Conservation (phyloP, 2,888 invertebrate genomes). For the Eucriotettix oculatus region DNA sequence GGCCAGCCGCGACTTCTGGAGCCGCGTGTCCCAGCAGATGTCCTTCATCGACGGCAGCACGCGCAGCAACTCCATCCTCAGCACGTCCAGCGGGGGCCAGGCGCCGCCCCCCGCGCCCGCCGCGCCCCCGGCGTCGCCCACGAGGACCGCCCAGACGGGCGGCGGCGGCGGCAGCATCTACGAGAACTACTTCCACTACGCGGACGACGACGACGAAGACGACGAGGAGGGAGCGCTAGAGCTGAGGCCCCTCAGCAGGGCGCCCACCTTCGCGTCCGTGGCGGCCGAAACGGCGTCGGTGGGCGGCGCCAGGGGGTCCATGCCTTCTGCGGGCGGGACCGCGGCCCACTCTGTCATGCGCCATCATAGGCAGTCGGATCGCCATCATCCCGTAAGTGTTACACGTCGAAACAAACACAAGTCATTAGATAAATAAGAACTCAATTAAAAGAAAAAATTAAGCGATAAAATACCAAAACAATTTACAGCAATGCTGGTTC, state of each 20-base stretch:
- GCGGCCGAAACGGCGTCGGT: background rate
- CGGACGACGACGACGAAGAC: constrained; percentile 1
- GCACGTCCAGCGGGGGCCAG: background rate
- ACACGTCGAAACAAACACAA: too few species aligned
- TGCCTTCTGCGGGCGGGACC: background rate
- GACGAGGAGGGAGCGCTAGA: background rate
- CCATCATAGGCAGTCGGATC: too few species aligned
- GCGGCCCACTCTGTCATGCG: background rate
- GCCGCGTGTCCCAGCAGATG: constrained; percentile 18
- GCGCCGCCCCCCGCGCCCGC: background rate
- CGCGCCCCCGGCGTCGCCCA: background rate
- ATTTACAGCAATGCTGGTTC: too few species aligned
- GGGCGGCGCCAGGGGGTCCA: background rate
- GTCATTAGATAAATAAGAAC: too few species aligned
- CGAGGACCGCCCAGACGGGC: background rate
- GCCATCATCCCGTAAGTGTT: too few species aligned
- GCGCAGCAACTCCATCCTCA: constrained; percentile 5
- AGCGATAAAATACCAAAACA: too few species aligned
- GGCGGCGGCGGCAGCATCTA: background rate
- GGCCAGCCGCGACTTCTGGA: constrained; percentile 18
- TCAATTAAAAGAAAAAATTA: too few species aligned
- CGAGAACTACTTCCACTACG: constrained; percentile 1
- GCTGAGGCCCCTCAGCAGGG: background rate
- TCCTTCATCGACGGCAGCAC: constrained; percentile 19
- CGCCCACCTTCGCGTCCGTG: background rate